phyloP scores from a whole-genome alignment of 2,113 vertebrate genomes.

The Tympanuchus pallidicinctus region DNA sequence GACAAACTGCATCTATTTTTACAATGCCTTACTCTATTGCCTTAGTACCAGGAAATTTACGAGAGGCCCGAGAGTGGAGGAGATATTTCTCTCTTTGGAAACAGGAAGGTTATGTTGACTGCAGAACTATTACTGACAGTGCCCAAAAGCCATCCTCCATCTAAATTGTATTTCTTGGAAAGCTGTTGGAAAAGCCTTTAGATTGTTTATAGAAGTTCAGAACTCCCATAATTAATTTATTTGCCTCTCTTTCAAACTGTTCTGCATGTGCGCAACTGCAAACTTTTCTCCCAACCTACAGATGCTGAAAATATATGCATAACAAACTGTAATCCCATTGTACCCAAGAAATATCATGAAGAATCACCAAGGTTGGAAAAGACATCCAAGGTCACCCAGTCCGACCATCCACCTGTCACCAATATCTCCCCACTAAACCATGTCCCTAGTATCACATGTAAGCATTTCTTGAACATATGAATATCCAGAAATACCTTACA shows the following conservation, averaged over 20 bases:
- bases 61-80: neutral
- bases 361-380: no score
- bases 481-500: neutral
- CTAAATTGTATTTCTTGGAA: neutral
- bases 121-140: neutral
- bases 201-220: neutral
- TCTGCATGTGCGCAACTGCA: neutral
- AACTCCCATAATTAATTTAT: neutral
- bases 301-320: neutral
- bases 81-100: neutral
- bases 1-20: neutral
- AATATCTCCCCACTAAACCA: no score
- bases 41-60: neutral
- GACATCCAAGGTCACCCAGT: no score
- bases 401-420: no score
- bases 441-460: no score
- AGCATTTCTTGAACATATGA: no score
- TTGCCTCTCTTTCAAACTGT: neutral
- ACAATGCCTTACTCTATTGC: neutral
- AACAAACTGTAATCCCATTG: neutral
- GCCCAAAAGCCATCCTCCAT: neutral
- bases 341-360: neutral
- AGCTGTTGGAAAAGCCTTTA: neutral
- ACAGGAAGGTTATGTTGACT: neutral
- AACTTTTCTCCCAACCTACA: neutral